Conservation (phyloP, 92 coral and sea anemone species). For the Phenganax stokvisi region DNA sequence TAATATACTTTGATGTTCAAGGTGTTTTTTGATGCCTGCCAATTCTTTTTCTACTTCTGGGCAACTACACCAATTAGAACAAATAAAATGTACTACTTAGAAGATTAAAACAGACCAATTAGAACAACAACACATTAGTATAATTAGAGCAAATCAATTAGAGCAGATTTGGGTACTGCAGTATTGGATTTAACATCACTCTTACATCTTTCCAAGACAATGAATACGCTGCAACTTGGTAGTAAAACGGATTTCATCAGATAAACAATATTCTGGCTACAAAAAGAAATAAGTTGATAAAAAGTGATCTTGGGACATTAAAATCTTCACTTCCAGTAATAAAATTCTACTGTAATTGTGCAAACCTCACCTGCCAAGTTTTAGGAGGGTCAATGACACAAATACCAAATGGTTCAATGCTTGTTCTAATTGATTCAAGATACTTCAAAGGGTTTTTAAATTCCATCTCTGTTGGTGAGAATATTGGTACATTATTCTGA, state of each 20-base stretch:
- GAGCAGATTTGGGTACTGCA: not conserved
- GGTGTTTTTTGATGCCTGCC: slow-evolving; percentile 72
- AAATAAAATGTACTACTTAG: not conserved
- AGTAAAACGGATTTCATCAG: slow-evolving; percentile 71
- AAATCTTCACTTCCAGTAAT: not conserved
- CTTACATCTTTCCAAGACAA: slow-evolving; percentile 70
- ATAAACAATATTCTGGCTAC: slow-evolving; percentile 72
- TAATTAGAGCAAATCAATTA: not conserved
- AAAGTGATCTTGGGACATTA: no score
- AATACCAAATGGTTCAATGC: slow-evolving; percentile 64
- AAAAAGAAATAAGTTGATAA: not conserved
- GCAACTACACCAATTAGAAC: slow-evolving; percentile 49
- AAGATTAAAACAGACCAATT: not conserved
- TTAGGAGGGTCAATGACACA: slow-evolving; percentile 88
- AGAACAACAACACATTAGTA: not conserved
- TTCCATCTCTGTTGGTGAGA: slow-evolving; percentile 76
- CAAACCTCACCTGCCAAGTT: slow-evolving; percentile 78
- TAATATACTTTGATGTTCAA: slow-evolving; percentile 68
- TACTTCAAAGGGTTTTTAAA: slow-evolving; percentile 75
- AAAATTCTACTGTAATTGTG: not conserved
- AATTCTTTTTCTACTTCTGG: slow-evolving; percentile 77
- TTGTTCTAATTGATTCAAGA: slow-evolving; percentile 53
- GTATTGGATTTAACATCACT: not conserved
- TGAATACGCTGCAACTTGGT: slow-evolving; percentile 83
- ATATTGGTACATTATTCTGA: slow-evolving; percentile 49